Evolutionary conservation across 2,888 invertebrate genomes (phyloP).

Genomic region (Stenodera caucasica): DNA sequence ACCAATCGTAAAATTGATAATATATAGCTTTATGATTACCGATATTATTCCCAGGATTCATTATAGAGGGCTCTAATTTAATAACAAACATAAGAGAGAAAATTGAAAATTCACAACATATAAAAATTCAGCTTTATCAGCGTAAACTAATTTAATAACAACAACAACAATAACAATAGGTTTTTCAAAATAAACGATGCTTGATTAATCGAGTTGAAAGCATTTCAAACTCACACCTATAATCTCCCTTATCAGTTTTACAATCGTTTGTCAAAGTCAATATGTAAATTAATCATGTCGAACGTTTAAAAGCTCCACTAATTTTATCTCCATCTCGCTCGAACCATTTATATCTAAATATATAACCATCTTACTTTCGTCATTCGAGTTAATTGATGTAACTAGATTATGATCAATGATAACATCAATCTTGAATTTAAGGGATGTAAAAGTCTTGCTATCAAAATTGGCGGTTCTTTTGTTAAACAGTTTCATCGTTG

Average conservation of each 20-base stretch:
- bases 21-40: not conserved
- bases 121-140: too few relatives aligned
- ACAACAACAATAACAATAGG: not conserved
- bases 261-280: constrained; percentile 7
- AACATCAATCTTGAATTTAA: not conserved
- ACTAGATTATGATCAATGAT: not conserved
- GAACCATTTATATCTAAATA: not conserved
- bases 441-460: too few relatives aligned
- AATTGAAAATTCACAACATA: not conserved
- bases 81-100: not conserved
- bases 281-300: constrained; percentile 7
- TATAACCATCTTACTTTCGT: not conserved
- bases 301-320: not conserved
- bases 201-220: constrained; percentile 3
- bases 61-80: not conserved
- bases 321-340: not conserved
- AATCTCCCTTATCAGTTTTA: not conserved
- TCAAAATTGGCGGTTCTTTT: too few relatives aligned
- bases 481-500: too few relatives aligned
- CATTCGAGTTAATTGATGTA: not conserved
- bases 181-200: not conserved
- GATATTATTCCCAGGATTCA: not conserved
- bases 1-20: constrained; percentile 5
- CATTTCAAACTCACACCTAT: not conserved
- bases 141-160: not conserved